phyloP scores from a whole-genome alignment of 2,888 invertebrate species.

The Leucoma salicis region DNA sequence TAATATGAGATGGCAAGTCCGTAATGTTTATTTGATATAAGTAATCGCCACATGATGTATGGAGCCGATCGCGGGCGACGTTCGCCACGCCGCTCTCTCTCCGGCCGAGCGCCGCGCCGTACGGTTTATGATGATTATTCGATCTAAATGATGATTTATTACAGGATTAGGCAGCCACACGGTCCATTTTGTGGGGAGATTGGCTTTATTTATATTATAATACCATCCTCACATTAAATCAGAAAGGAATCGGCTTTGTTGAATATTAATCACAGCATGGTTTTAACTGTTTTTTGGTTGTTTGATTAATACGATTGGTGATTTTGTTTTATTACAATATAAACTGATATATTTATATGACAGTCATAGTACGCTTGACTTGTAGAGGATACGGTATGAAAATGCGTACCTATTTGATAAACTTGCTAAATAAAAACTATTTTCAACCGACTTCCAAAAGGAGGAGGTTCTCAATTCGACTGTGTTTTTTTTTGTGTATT shows the following conservation, averaged over 20 bases:
- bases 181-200: conserved; percentile 70
- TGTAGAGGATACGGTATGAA: too few species aligned
- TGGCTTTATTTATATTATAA: conserved; percentile 74
- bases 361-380: too few species aligned
- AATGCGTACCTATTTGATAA: too few species aligned
- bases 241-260: conserved; percentile 60
- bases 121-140: conserved; percentile 78
- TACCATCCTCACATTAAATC: conserved; percentile 54
- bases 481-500: too few species aligned
- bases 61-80: conserved; percentile 42
- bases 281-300: conserved; percentile 24
- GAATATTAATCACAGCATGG: conserved; percentile 46
- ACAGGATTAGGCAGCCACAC: conserved; percentile 71
- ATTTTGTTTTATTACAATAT: not conserved
- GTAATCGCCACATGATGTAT: conserved; percentile 78
- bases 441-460: too few species aligned
- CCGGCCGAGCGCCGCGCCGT: conserved; percentile 41
- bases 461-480: too few species aligned
- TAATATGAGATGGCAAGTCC: conserved; percentile 62
- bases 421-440: too few species aligned
- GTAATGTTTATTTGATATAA: conserved; percentile 79
- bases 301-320: not conserved
- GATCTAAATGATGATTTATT: conserved; percentile 80
- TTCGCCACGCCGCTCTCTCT: conserved; percentile 40
- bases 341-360: too few species aligned